Conservation (phyloP, 92 coral and sea anemone species). For the Meandrina meandrites region DNA sequence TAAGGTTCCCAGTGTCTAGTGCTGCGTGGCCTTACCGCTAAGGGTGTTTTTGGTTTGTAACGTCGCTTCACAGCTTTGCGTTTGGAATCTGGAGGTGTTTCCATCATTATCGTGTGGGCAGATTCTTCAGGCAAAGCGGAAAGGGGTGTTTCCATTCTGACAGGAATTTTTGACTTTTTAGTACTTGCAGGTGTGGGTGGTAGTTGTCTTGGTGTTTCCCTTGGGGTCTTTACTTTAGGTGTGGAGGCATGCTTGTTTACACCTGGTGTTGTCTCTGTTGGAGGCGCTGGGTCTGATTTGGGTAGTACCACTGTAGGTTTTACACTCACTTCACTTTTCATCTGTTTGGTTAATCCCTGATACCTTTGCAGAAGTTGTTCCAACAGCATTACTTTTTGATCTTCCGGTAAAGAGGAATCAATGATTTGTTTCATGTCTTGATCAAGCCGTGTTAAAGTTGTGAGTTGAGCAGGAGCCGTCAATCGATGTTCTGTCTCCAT, state of each 20-base stretch:
- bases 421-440: conserved; percentile 34
- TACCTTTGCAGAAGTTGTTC: conserved; percentile 22
- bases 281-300: background rate
- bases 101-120: background rate
- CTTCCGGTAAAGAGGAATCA: conserved; percentile 15
- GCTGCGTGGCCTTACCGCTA: conserved; percentile 28
- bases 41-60: conserved; percentile 4
- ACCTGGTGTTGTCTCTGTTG: background rate
- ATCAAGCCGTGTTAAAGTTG: conserved; percentile 10
- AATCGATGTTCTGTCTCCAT: conserved; percentile 32
- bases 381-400: background rate
- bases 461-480: conserved; percentile 25
- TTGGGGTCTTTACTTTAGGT: background rate
- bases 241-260: background rate
- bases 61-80: background rate
- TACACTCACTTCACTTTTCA: background rate
- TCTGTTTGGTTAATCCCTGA: conserved; percentile 19
- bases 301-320: conserved; percentile 1
- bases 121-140: background rate
- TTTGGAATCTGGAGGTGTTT: background rate
- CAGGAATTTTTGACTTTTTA: background rate
- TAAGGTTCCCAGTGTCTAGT: conserved; percentile 30
- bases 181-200: background rate
- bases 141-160: background rate
- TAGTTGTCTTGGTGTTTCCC: background rate